These are phyloP conservation scores for Dynastes hyllus DNA, from an alignment of 2,888 invertebrate genomes.

Conservation along the genomic window DNA sequence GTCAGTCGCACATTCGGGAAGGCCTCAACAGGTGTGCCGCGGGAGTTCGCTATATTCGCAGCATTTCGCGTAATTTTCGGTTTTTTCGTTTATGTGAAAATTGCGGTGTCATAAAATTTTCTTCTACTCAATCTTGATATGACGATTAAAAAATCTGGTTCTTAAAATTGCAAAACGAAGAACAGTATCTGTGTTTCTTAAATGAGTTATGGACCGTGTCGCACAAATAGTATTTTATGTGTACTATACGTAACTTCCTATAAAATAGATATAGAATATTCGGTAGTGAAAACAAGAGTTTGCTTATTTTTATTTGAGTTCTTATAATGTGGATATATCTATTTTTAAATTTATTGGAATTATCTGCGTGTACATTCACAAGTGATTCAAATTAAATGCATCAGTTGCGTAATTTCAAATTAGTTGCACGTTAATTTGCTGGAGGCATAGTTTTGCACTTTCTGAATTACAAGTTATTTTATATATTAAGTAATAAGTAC, in stretches of 20 bases:
- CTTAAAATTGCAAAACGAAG: background rate
- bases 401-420: too few species aligned
- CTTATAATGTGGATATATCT: background rate
- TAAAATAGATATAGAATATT: background rate
- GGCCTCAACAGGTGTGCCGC: slow-evolving; percentile 58
- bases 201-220: too few species aligned
- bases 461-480: too few species aligned
- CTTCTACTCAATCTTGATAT: background rate
- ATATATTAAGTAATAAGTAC: too few species aligned
- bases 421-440: too few species aligned
- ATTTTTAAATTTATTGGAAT: background rate
- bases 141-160: background rate
- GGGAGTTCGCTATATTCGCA: slow-evolving; percentile 29
- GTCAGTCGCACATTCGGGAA: slow-evolving; percentile 54
- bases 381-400: background rate
- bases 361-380: background rate
- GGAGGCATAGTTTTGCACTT: too few species aligned
- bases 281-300: background rate
- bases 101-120: slow-evolving; percentile 11
- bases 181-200: too few species aligned
- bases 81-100: slow-evolving; percentile 31
- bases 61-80: slow-evolving; percentile 8
- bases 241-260: slow-evolving; percentile 15
- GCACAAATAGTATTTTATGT: background rate
- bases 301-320: background rate